Base-by-base conservation (phyloP, 2,113 vertebrate genomes). In the Chascanopsetta lugubris region DNA sequence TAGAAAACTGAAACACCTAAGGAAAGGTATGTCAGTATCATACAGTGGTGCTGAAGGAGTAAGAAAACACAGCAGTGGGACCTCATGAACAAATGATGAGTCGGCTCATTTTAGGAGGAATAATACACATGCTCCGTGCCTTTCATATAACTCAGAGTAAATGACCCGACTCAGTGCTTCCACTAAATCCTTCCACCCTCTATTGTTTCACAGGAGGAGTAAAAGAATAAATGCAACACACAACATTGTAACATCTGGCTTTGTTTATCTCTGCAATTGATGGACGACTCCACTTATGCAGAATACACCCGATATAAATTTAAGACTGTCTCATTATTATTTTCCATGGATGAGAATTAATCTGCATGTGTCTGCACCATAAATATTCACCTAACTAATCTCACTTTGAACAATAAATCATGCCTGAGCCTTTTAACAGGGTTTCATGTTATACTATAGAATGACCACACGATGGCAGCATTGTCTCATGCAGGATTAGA, bases 381-480 rank as follows among this genome's bases (percentile, higher is more conserved):
- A 69, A 65, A 76, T 58, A 49, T 53, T 13, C 21, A 18, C 26
- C 17, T 55, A 25, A 50, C 10, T 38, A 53, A 64, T 38, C 38
- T 65, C 6, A 26, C 0, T 62, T 26, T 26, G n/a, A 10, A 13
- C 3, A 17, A 58, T 45, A n/a, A 43, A 38, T 66, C 38, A 40
- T 18, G 12, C 25, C 22, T 24, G 22, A 32, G 8, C 3, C n/a
- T 26, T 40, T 34, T 0, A 10, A 4, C 15, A 9, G 12, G 11
- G n/a, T 15, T 58, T 32, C 38, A 1, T 77, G 71, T 18, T 18
- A 1, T 15, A 32, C 25, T 8, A 9, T 1, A 2, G 9, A 0
- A 4, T 54, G 15, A 56, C 85, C 88, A 87, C 83, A 77, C 0
- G 78, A 70, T 88, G 88, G 85, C 2, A 77, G 6, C 56, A 25